Evolutionary conservation across 2,113 vertebrate genomes (phyloP), one percentile per base, ranked within the genome.

Genomic region (Mastomys coucha): DNA sequence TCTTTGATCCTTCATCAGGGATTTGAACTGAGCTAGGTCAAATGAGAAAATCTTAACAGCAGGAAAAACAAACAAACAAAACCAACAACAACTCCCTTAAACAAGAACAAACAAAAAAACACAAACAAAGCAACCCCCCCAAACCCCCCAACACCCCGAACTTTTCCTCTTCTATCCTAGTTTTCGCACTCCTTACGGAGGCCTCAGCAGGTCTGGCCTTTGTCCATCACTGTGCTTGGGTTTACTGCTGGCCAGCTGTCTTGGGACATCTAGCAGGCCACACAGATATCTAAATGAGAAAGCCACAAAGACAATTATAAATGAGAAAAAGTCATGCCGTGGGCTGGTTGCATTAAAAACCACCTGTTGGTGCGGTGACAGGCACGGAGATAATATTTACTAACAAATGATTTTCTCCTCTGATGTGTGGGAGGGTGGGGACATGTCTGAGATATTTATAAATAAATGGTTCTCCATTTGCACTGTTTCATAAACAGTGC

Each of bases 381-480:
- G 65, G 45, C 36, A 88, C 7, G 31, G 9, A 65, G 20, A 6
- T 78, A 94, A 91, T 84, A 81, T 39, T 96, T 58, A 77, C 58
- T 86, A 91, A 45, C 65, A 94, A 93, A 56, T 92, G 84, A 58
- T 86, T 96, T 90, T 33, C 39, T 11, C 95, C 73, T 80, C 26
- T 88, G 69, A 51, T 78, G 76, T 96, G 73, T 53, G 31, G 69
- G 51, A 92, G 95, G n/a, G 53, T 93, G 7, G 67, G n/a, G 69
- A 95, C 93, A 88, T 82, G 81, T 88, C 65, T 88, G 69, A 42
- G 39, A 9, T 95, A 51, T 75, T 91, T 91, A 72, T 42, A 94
- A 58, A 92, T 45, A 82, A 89, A 80, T 3, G 17, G 26, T 1
- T 88, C 69, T 17, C 95, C 20, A 8, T 92, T 16, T 80, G 75